Evolutionary conservation across 2,888 invertebrate species (phyloP).

Genomic region (Tiphia femorata): DNA sequence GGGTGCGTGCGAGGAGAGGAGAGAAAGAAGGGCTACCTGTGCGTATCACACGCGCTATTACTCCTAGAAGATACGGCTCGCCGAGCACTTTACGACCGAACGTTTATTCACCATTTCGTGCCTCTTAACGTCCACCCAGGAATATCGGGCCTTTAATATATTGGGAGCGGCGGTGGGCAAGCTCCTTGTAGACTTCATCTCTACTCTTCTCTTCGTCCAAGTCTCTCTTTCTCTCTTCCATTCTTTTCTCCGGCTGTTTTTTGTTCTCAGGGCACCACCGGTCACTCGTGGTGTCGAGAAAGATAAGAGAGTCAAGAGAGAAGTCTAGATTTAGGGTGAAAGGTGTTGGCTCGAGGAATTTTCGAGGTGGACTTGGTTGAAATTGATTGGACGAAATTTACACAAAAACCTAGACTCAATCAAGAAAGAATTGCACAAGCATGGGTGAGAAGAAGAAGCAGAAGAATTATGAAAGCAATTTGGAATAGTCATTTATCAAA

Average conservation of each 20-base stretch:
- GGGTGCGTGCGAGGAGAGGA: neutral
- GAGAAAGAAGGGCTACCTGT: constrained; percentile 4
- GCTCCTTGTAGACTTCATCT: neutral
- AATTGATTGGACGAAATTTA: too few relatives aligned
- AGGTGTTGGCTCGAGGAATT: too few relatives aligned
- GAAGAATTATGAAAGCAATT: too few relatives aligned
- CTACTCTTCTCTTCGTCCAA: neutral
- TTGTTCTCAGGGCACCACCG: too few relatives aligned
- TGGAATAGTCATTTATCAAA: neutral
- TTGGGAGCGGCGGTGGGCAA: constrained; percentile 25
- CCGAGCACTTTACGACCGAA: constrained; percentile 57
- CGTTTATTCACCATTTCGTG: constrained; percentile 63
- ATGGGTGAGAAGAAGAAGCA: too few relatives aligned
- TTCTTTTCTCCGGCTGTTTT: neutral
- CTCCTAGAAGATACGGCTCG: constrained; percentile 53
- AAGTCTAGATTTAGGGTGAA: too few relatives aligned
- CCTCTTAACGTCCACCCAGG: constrained; percentile 51
- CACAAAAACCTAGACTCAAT: too few relatives aligned
- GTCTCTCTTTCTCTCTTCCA: too few relatives aligned
- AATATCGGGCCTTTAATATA: constrained; percentile 50
- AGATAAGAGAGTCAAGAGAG: too few relatives aligned
- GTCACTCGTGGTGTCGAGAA: too few relatives aligned
- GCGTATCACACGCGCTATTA: constrained; percentile 52
- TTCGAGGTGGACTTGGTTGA: too few relatives aligned
- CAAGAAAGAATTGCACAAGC: neutral